Evolutionary conservation across 2,113 vertebrate species (phyloP), one percentile per base, ranked within the genome.

Genomic region (Ginglymostoma cirratum): DNA sequence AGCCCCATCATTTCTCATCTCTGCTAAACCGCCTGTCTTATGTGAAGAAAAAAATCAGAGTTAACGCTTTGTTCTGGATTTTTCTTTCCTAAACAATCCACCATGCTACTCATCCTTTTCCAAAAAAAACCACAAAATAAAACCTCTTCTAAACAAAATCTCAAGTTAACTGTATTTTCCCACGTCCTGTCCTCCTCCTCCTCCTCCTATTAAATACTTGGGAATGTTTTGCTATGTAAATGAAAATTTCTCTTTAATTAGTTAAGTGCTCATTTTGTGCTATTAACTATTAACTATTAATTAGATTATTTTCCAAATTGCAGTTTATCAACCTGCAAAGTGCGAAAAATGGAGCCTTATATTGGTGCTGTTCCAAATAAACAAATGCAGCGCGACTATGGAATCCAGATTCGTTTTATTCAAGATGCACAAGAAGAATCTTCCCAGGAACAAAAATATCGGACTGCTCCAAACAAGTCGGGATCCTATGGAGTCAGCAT

Each of bases 401-500:
- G 97, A 17, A 97, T 97, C 95, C 97, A 97, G 61, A 97, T 97
- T 96, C 96, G 97, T 95, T 97, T 97, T 0, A 30, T 96, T 2
- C 97, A 96, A 70, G 97, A 97, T 0, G 97, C 69, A 15, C 94
- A 95, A 52, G 94, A 95, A 52, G 67, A 95, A 76, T 69, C 23
- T 2, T 97, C 2, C 90, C 97, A 96, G 85, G 42, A 96, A 2
- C 97, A 97, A 96, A 98, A 96, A 96, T 96, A 96, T 2, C 97
- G 97, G 0, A 97, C 42, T 76, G 67, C 96, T 96, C 61, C 5
- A 0, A 97, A 97, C 61, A 98, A 98, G 97, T 95, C 95, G 0
- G 98, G 99, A 17, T 98, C 98, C 96, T 99, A 99, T 0, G 99
- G 99, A 55, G 99, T 99, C 96, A 99, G 99, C 96, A 99, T 99